A percentile compares a stretch with the other conserved stretches of the same genome.
Evolutionary conservation across 2,888 invertebrate genomes (phyloP).

Genomic region (Tiliacea citrago): DNA sequence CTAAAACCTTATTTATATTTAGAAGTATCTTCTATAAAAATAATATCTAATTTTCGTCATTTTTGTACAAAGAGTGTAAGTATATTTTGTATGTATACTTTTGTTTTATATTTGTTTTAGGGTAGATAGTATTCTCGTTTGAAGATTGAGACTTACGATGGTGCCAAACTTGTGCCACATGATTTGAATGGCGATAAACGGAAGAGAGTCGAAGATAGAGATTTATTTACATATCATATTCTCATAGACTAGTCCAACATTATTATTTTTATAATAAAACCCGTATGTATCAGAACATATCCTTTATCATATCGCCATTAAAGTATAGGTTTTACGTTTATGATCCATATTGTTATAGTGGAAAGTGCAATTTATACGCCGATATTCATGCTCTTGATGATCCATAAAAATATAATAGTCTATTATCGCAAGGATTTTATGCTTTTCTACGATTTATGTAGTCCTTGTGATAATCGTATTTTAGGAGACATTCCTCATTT

Average conservation of each 20-base stretch:
- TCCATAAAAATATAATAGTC: constrained; percentile 71
- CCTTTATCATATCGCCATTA: constrained; percentile 81
- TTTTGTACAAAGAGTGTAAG: constrained; percentile 61
- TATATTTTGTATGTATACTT: constrained; percentile 60
- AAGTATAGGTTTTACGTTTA: constrained; percentile 77
- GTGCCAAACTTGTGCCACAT: constrained; percentile 76
- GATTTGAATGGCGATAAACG: constrained; percentile 63
- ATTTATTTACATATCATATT: constrained; percentile 75
- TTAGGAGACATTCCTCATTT: constrained; percentile 37
- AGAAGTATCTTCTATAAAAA: constrained; percentile 59
- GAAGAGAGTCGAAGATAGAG: constrained; percentile 63
- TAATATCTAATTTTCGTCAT: constrained; percentile 60
- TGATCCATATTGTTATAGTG: constrained; percentile 70
- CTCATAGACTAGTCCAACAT: constrained; percentile 58
- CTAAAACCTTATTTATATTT: constrained; percentile 67
- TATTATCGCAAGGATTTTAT: constrained; percentile 63
- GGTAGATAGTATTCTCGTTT: constrained; percentile 63
- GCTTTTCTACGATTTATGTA: constrained; percentile 59
- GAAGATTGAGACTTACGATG: constrained; percentile 71
- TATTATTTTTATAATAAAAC: constrained; percentile 51
- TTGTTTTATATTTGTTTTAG: constrained; percentile 62
- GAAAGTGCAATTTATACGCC: constrained; percentile 68
- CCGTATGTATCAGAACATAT: constrained; percentile 73
- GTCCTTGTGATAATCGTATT: constrained; percentile 64
- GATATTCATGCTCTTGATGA: constrained; percentile 72